A percentile compares a stretch with the other conserved stretches of the same genome.
Conservation (phyloP, 2,113 vertebrate species). For the Pipra filicauda region DNA sequence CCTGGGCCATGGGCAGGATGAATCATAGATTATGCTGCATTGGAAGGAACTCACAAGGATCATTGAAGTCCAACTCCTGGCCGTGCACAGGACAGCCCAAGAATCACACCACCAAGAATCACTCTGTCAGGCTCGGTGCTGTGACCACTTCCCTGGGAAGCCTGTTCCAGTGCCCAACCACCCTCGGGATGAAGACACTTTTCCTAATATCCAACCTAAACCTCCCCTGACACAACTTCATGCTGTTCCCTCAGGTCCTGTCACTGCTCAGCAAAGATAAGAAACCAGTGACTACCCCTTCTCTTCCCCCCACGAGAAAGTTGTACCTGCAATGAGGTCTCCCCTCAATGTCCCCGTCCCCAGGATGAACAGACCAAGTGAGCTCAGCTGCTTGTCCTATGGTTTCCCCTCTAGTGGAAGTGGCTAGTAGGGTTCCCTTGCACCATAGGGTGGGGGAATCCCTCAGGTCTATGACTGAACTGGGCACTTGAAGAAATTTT, state of each 20-base stretch:
- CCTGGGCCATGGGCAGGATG: background rate
- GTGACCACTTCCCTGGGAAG: background rate
- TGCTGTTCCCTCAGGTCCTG: background rate
- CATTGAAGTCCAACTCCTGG: background rate
- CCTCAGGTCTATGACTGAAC: background rate
- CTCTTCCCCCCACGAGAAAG: background rate
- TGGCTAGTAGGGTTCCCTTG: background rate
- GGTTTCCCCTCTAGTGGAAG: background rate
- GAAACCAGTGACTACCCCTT: background rate
- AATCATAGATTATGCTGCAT: background rate
- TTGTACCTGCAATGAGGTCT: background rate
- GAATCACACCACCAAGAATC: background rate
- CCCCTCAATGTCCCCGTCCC: background rate
- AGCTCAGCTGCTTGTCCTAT: background rate
- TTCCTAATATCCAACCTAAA: background rate
- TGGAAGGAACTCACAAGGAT: background rate
- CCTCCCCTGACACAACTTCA: background rate
- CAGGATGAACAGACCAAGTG: too few species aligned
- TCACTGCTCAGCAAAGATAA: background rate
- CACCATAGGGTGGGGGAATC: accelerated
- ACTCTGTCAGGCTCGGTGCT: background rate
- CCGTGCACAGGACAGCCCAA: background rate
- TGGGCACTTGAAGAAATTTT: background rate
- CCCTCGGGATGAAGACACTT: background rate
- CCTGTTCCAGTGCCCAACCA: background rate